Base-by-base conservation (phyloP, 64 coral and sea anemone species). In the Platygyra sinensis region DNA sequence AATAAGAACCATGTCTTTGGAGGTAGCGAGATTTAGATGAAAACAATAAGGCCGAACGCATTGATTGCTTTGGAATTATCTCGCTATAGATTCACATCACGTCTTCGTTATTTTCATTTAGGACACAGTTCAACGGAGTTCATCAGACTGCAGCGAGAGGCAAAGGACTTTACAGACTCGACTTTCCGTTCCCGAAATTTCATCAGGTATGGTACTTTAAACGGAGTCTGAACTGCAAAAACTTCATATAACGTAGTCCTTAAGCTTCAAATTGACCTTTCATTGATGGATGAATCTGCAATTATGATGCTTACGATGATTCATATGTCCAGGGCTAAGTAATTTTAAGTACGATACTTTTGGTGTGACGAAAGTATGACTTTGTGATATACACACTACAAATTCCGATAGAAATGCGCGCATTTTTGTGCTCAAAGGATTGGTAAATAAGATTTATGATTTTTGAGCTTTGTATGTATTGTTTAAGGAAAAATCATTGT, bases 91-190 rank as follows among this genome's bases (percentile, higher is more conserved):
- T 82, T 55, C 22, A 20, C 72, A 29, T 90, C 79, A 60, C 20
- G 18, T 62, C 55, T 73, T 90, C 29, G 50, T 74, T 60, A 38
- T 81, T 49, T 89, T n/a, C 10, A 32, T 60, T 51, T 52, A 74
- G 33, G 84, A 92, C 17, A 36, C 18, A 7, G 83, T 92, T 18
- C 90, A 92, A 38, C 74, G 90, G 50, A 92, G 90, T 49, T 92
- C 90, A 0, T 92, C 90, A 5, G 90, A 92, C 39, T 92, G 90
- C 30, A 92, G 82, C 14, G 90, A 92, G 36, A 86, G 80, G 64
- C 67, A 86, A 38, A 65, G 52, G 5, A 84, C 75, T 38, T 74
- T 92, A 38, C 90, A 92, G 27, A 57, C 74, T 16, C 72, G 90
- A 0, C 60, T 87, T 30, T 92, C 90, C 3, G 90, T 75, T 72